Base-by-base conservation (phyloP, 2,888 invertebrate genomes). In the Eucriotettix oculatus region DNA sequence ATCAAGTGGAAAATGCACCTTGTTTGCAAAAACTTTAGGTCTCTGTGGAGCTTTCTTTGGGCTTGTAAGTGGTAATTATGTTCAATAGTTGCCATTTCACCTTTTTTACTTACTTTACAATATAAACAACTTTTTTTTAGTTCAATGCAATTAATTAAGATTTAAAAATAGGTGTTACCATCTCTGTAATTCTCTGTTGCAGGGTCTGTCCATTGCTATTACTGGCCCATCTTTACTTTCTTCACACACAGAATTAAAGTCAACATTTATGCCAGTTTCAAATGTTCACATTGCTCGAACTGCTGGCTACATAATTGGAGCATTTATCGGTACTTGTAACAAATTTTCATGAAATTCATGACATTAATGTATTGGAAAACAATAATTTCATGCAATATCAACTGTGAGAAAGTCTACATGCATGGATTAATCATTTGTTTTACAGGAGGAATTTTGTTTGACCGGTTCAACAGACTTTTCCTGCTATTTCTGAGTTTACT, bases 161-260 rank as follows among this genome's bases (percentile, higher is more conserved):
- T 17, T 17, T 54, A 16, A 54, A n/a, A 16, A 16, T 17, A 9
- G 10, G 54, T 54, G 54, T 17, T 54, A 16, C 9, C 29, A 29
- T 29, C 29, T 29, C 16, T 14, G 16, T 14, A 9, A 10, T 57
- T 29, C 17, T 44, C 1, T 42, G 14, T 57, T 58, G 48, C 52
- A 75, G 75, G 75, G 75, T 14, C 64, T 75, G 42, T 72, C 73
- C 61, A 68, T 73, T 61, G 72, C 74, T 9, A 71, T 75, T 57
- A 72, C 74, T 40, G 74, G 74, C 11, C 73, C 74, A 11, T 74
- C 75, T 1, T 66, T 75, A 29, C 66, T 71, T 2, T 72, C 74
- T 63, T 69, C 75, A 29, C 67, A 69, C 57, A 68, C 70, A 57
- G 66, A 69, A 42, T 69, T 71, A 1, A 64, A 69, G 59, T 66